Percentiles rank a stretch among this genome's conserved stretches.
Evolutionary conservation across 1,140 invertebrate species (phyloP).

Genomic region (Delia radicum): DNA sequence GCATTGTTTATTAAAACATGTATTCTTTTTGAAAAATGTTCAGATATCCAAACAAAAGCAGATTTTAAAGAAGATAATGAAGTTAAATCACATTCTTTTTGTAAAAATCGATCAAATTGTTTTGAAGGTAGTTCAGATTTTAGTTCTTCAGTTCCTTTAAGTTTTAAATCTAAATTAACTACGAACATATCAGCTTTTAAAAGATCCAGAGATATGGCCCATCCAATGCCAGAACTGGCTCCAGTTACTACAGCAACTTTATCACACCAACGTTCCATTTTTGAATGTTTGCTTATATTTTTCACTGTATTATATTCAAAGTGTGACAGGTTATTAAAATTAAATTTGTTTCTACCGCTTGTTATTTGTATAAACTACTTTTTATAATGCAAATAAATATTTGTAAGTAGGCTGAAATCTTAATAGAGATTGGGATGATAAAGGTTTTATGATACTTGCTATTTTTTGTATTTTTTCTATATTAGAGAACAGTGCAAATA

Average conservation of each 20-base stretch:
- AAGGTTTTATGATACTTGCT: too few relatives aligned
- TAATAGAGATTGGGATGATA: too few relatives aligned
- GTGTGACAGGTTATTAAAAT: too few relatives aligned
- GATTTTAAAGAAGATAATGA: conserved; percentile 64
- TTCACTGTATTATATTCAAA: too few relatives aligned
- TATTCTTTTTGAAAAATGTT: conserved; percentile 60
- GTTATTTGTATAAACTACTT: too few relatives aligned
- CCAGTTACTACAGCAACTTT: conserved; percentile 74
- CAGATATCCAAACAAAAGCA: conserved; percentile 65
- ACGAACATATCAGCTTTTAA: conserved; percentile 66
- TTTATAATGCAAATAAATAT: too few relatives aligned
- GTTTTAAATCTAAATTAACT: conserved; percentile 67
- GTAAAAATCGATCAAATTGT: conserved; percentile 33
- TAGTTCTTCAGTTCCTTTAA: conserved; percentile 60
- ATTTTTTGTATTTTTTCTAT: too few relatives aligned
- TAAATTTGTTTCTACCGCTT: too few relatives aligned
- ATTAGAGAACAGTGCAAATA: too few relatives aligned
- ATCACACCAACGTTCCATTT: conserved; percentile 69
- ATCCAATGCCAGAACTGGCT: conserved; percentile 71
- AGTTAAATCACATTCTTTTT: conserved; percentile 64
- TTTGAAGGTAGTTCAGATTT: conserved; percentile 14
- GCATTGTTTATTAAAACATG: conserved; percentile 75
- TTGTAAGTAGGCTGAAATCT: too few relatives aligned
- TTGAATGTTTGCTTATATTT: background rate
- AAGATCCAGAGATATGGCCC: conserved; percentile 60